Percentiles rank a stretch among this genome's conserved stretches.
Conservation (phyloP, 2,797 vertebrate species). For the Falco concolor region DNA sequence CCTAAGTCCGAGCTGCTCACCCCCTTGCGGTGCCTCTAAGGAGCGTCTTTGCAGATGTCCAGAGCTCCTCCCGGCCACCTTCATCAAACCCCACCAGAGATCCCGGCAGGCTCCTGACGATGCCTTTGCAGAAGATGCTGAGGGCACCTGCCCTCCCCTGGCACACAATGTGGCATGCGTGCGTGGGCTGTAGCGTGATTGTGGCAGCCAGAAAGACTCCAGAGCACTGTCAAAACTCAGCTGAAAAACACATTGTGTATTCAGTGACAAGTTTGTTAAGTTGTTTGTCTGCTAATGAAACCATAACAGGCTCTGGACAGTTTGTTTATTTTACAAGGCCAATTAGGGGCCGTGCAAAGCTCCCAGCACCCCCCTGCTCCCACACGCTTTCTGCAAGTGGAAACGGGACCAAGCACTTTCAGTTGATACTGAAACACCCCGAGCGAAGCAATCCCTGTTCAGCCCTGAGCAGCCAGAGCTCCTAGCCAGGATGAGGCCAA, state of each 20-base stretch:
- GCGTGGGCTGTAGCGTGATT: accelerated
- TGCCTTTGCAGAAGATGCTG: not conserved
- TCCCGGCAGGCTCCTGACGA: accelerated
- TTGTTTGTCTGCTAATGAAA: not conserved
- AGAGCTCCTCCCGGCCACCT: accelerated
- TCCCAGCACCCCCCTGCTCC: not conserved
- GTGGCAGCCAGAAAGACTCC: not conserved
- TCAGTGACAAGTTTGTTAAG: not conserved
- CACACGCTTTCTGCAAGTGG: not conserved
- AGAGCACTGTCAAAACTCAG: accelerated
- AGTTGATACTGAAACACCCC: accelerated
- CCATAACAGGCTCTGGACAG: not conserved
- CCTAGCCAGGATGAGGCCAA: accelerated
- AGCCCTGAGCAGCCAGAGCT: not conserved
- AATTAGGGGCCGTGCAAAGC: not conserved
- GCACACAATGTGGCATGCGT: accelerated
- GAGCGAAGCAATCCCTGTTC: accelerated
- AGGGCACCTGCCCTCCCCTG: not conserved
- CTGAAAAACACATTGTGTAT: not conserved
- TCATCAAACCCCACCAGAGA: not conserved
- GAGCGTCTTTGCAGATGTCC: no score
- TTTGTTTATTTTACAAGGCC: not conserved
- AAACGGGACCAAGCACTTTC: not conserved
- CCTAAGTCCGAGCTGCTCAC: not conserved
- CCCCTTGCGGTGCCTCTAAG: accelerated